Conservation (phyloP, 2,888 invertebrate genomes). For the Eupithecia centaureata region DNA sequence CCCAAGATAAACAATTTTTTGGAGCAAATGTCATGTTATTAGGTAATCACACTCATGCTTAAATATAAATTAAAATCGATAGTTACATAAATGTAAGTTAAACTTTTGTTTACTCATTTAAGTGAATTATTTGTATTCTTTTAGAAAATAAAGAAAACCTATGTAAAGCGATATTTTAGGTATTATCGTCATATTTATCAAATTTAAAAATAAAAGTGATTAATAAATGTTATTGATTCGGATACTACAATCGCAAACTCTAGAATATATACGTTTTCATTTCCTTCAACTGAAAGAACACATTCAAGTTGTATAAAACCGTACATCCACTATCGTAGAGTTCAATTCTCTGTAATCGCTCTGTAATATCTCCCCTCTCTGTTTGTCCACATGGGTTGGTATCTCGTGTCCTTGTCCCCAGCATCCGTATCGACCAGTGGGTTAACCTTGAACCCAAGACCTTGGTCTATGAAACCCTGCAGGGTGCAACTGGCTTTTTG, state of each 20-base stretch:
- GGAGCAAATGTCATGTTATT: too few relatives aligned
- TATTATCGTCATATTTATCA: too few relatives aligned
- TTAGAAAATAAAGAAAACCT: too few relatives aligned
- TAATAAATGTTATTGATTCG: background rate
- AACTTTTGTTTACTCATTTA: too few relatives aligned
- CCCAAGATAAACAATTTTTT: too few relatives aligned
- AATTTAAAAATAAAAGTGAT: too few relatives aligned
- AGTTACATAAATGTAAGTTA: too few relatives aligned
- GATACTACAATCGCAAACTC: background rate
- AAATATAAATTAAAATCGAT: too few relatives aligned
- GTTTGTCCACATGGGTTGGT: constrained; percentile 39
- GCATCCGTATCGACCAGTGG: constrained; percentile 77
- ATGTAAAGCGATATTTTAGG: too few relatives aligned
- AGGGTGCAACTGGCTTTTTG: constrained; percentile 11
- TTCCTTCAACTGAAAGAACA: background rate
- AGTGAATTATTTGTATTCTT: too few relatives aligned
- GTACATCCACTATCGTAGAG: background rate
- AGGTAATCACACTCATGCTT: too few relatives aligned
- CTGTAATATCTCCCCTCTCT: constrained; percentile 17
- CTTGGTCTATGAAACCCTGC: constrained; percentile 35
- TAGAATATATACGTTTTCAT: background rate
- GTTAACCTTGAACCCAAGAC: constrained; percentile 67
- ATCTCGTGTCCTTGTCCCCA: constrained; percentile 58
- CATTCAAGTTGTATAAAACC: background rate
- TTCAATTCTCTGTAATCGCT: background rate